Percentiles rank a stretch among this genome's conserved stretches.
Conservation (phyloP, 2,888 invertebrate species). For the Alcis repandata region DNA sequence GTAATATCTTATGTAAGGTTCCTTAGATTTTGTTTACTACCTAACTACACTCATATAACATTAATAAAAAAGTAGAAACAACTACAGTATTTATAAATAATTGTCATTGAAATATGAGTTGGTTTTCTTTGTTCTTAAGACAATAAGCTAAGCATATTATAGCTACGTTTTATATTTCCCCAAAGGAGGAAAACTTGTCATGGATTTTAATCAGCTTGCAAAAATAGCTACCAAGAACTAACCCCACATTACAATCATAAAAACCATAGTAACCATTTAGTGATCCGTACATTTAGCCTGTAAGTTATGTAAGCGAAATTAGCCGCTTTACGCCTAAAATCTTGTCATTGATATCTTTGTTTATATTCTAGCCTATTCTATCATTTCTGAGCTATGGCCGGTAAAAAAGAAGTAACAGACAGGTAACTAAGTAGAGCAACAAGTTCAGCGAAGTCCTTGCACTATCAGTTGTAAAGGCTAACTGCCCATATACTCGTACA, state of each 20-base stretch:
- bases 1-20: no score
- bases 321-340: no score
- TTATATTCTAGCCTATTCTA: not conserved
- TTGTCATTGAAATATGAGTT: no score
- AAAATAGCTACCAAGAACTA: no score
- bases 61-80: no score
- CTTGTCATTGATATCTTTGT: no score
- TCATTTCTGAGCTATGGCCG: not conserved
- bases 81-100: no score
- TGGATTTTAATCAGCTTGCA: not conserved
- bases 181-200: conserved; percentile 10
- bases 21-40: no score
- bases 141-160: conserved; percentile 7
- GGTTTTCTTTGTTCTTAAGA: conserved; percentile 35
- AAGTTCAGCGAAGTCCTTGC: conserved; percentile 59
- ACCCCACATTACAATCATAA: not conserved
- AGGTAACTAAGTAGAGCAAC: conserved; percentile 40
- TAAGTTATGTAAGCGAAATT: no score
- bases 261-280: no score
- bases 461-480: conserved; percentile 59
- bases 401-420: conserved; percentile 25
- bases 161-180: not conserved
- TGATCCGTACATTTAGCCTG: no score
- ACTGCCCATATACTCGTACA: conserved; percentile 57
- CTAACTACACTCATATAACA: no score